Conservation (phyloP, 2,113 vertebrate species). For the Pimephales promelas region DNA sequence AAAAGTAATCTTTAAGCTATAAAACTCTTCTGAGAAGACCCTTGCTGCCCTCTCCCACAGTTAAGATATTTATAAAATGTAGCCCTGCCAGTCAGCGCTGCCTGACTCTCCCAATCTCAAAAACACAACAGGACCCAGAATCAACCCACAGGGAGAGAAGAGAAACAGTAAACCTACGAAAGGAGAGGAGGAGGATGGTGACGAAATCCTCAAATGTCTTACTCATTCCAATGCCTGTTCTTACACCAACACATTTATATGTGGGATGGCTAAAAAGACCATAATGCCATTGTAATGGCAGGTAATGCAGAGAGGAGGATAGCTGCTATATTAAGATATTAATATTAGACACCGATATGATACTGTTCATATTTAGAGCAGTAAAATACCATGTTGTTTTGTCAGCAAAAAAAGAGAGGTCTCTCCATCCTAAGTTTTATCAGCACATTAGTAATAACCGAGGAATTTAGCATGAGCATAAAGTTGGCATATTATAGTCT, state of each 20-base stretch:
- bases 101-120: slow-evolving; percentile 32
- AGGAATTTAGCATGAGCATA: neutral
- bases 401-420: neutral
- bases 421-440: neutral
- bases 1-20: slow-evolving; percentile 20
- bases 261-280: neutral
- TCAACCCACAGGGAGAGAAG: slow-evolving; percentile 23
- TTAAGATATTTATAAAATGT: slow-evolving; percentile 54
- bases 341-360: neutral
- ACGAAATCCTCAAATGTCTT: slow-evolving; percentile 1
- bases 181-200: slow-evolving; percentile 11
- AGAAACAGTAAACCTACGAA: neutral
- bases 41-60: slow-evolving; percentile 54
- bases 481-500: neutral
- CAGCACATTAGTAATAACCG: neutral
- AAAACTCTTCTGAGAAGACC: slow-evolving; percentile 33
- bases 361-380: neutral
- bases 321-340: neutral
- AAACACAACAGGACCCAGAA: slow-evolving; percentile 26
- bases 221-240: neutral
- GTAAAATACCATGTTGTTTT: neutral
- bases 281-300: slow-evolving; percentile 22
- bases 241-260: neutral
- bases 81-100: slow-evolving; percentile 24
- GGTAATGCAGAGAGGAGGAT: neutral